Percentiles rank a stretch among this genome's conserved stretches.
These are phyloP conservation scores for Muscicapa striata DNA, from an alignment of 2,797 vertebrate species.

Conservation along the genomic window DNA sequence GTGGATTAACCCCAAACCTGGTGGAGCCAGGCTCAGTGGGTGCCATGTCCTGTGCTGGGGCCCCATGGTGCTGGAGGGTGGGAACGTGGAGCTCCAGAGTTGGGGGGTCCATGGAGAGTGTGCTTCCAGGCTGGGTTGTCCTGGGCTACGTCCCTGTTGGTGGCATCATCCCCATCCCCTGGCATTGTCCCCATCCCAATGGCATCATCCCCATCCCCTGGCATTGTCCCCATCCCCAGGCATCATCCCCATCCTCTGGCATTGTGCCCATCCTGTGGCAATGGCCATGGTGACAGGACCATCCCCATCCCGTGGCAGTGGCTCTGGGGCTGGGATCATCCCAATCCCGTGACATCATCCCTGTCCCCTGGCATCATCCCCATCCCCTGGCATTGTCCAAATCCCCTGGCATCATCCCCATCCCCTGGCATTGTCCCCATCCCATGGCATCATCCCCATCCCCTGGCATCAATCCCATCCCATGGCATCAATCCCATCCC, in stretches of 20 bases:
- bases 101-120: fast-evolving
- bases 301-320: background rate
- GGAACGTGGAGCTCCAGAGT: background rate
- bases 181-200: background rate
- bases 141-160: background rate
- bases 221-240: background rate
- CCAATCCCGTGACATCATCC: too few species aligned
- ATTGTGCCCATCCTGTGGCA: background rate
- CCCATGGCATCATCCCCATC: background rate
- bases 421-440: too few species aligned
- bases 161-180: background rate
- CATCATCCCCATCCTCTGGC: too few species aligned
- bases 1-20: fast-evolving
- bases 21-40: fast-evolving
- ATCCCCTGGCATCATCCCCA: too few species aligned
- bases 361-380: too few species aligned
- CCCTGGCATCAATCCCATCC: too few species aligned
- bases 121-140: background rate
- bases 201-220: background rate
- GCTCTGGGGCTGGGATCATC: too few species aligned
- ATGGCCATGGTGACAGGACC: too few species aligned
- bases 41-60: background rate
- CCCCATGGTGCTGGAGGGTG: fast-evolving
- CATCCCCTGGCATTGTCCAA: too few species aligned
- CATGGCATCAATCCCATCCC: too few species aligned